Base-by-base conservation (phyloP, 2,888 invertebrate species). In the Campaea margaritaria region DNA sequence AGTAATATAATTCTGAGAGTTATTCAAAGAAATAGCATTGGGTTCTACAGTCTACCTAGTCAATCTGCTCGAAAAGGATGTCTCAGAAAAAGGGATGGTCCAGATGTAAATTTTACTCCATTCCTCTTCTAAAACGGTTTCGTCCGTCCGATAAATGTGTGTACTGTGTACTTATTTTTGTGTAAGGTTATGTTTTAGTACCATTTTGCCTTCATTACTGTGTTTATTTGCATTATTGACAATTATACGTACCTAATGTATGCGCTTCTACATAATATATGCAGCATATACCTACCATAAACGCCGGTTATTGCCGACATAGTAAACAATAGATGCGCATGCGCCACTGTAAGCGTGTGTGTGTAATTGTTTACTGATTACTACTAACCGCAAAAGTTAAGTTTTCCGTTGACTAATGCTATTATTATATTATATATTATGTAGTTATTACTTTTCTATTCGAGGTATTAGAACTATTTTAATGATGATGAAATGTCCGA, bases 351-450 rank as follows among this genome's bases (percentile, higher is more conserved):
- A 82, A 85, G 78, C 79, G 74, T 79, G 80, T 75, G 76, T 77
- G 73, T 82, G 76, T 83, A 81, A 82, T 84, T 83, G 79, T 82
- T 84, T 82, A 77, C 75, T 70, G 73, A 77, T 69, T 73, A 75
- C 78, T 69, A 70, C 65, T 73, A 74, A 78, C 77, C 72, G 73
- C 77, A 76, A 73, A 67, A 70, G 65, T 72, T 74, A 62, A 12
- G 39, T 59, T 59, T 46, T 44, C 48, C 48, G 53, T 31, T 39
- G 38, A 49, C 44, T 13, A 45, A 14, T 3, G 10, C 11, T 9
- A 42, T 42, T n/a, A 12, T n/a, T n/a, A 2, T 38, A n/a, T 11
- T 9, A 34, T 1, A 11, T 14, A 39, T 14, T 1, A 39, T 1
- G 5, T 39, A 39, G 0, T 14, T 39, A 8, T 13, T 36, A 36